Percentiles rank a stretch among this genome's conserved stretches.
These are phyloP conservation scores for Eristalinus aeneus DNA, from an alignment of 2,888 invertebrate species.

Conservation along the genomic window DNA sequence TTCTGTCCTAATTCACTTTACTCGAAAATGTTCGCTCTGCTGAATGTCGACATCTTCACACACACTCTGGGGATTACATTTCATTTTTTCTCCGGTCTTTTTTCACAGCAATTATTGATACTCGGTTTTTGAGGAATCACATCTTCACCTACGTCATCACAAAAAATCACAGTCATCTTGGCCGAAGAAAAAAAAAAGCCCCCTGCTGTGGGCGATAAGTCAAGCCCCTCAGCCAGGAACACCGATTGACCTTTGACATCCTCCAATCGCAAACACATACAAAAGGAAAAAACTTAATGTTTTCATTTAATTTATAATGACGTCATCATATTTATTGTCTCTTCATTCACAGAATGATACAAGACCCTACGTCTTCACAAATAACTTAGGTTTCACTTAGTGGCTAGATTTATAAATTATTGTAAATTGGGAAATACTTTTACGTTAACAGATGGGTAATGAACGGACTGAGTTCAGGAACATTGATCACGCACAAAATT, in stretches of 20 bases:
- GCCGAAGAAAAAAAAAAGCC: neutral
- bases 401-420: constrained; percentile 17
- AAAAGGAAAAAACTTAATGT: neutral
- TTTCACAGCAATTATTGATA: neutral
- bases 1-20: too few relatives aligned
- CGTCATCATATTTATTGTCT: constrained; percentile 9
- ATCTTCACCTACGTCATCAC: neutral
- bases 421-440: constrained; percentile 14
- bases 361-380: neutral
- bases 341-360: constrained; percentile 66
- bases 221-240: neutral
- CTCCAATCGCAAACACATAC: neutral
- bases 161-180: too few relatives aligned
- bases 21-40: too few relatives aligned
- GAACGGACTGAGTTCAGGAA: constrained; percentile 19
- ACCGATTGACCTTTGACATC: neutral
- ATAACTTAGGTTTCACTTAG: constrained; percentile 14
- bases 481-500: constrained; percentile 31
- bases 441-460: constrained; percentile 3
- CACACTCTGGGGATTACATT: too few relatives aligned
- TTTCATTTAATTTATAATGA: neutral
- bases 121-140: neutral
- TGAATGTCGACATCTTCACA: too few relatives aligned
- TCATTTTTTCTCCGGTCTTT: too few relatives aligned
- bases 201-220: neutral